Conservation (phyloP, 2,797 vertebrate genomes). For the Gymnothorax reevesii region DNA sequence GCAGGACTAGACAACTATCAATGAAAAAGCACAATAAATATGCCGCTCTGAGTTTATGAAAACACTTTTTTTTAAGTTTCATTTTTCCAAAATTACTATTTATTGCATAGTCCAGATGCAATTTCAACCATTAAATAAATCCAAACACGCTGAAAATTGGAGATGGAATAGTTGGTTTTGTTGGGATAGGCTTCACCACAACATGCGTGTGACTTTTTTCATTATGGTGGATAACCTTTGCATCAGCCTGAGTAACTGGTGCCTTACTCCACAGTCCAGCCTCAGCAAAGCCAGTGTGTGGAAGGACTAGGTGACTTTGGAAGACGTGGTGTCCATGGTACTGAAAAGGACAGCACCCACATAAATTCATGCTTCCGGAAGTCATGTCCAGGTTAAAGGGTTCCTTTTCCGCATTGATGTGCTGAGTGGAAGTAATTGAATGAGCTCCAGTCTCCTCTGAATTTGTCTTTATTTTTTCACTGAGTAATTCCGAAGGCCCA, state of each 20-base stretch:
- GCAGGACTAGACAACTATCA: slow-evolving; percentile 12
- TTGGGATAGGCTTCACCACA: slow-evolving; percentile 96
- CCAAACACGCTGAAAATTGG: slow-evolving; percentile 93
- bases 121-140: slow-evolving; percentile 79
- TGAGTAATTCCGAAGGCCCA: slow-evolving; percentile 35
- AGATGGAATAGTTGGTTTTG: slow-evolving; percentile 82
- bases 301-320: slow-evolving; percentile 73
- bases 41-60: background rate
- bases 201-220: slow-evolving; percentile 85
- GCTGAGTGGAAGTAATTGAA: slow-evolving; percentile 48
- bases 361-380: slow-evolving; percentile 71
- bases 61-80: background rate
- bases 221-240: slow-evolving; percentile 58
- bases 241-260: slow-evolving; percentile 62
- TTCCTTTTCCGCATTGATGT: slow-evolving; percentile 69
- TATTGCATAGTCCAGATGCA: slow-evolving; percentile 14
- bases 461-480: slow-evolving; percentile 57
- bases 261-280: slow-evolving; percentile 82
- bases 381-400: slow-evolving; percentile 67
- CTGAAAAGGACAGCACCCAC: slow-evolving; percentile 88
- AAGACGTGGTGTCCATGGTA: slow-evolving; percentile 83
- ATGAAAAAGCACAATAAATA: slow-evolving; percentile 33
- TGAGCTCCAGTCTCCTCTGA: slow-evolving; percentile 58
- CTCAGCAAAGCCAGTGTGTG: slow-evolving; percentile 66
- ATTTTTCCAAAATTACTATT: slow-evolving; percentile 27